Base-by-base conservation (phyloP, 1,140 invertebrate species). In the Macrobrachium nipponense region DNA sequence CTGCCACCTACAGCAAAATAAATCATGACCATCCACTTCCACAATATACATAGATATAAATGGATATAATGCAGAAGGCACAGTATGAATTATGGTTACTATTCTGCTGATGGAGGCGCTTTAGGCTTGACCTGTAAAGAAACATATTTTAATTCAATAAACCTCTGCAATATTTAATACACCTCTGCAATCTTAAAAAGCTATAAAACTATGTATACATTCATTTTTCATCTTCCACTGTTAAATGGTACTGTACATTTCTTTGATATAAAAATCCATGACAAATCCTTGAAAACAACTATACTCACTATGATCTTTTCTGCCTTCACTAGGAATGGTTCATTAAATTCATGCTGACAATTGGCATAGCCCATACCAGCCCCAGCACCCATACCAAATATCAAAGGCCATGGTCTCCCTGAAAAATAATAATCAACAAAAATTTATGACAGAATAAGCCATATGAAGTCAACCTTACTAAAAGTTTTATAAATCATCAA, bases 361-460 rank as follows among this genome's bases (percentile, higher is more conserved):
- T 93, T 93, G 61, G 92, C 88, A 90, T 92, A 92, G 43, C 91
- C 92, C 91, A 93, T 93, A 60, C 93, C 93, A 84, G 89, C 79
- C 14, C 90, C 90, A 72, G 87, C 80, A 73, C 90, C 90, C 18
- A 90, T 18, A 43, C 90, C 90, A 87, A 90, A 90, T 43, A 90
- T 80, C 8, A 90, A 79, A 2, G 90, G 90, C 90, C 90, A 90
- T 70, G 86, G 86, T 66, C 89, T 89, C 70, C 90, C 90, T 90
- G 61, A 68, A 20, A 92, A 62, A 20, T 80, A 91, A 87, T 51
- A 91, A 90, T 60, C 90, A 70, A 68, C 15, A 2, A 2, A 27
- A 70, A 3, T 64, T 61, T n/a, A 79, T 51, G 18, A 79, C 44
- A 60, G 17, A 59, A 5, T 14, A 51, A 59, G 17, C 43, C 18